phyloP scores from a whole-genome alignment of 2,888 invertebrate species.

The Cantharis lateralis region DNA sequence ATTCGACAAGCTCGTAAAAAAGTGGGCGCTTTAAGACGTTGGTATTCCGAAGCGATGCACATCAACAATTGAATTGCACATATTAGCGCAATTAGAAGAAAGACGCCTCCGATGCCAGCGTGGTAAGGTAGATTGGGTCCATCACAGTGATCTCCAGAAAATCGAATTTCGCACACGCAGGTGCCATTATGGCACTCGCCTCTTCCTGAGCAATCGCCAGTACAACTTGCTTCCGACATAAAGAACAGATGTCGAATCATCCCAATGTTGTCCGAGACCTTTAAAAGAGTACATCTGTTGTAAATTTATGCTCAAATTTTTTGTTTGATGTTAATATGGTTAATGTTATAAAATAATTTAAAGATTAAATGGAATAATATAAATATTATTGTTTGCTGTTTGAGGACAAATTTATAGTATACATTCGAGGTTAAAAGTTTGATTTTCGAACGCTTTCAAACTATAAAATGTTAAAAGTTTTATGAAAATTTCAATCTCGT shows the following conservation, averaged over 20 bases:
- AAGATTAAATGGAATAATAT: background rate
- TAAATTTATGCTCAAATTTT: background rate
- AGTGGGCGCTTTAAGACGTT: slow-evolving; percentile 81
- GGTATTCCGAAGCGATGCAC: slow-evolving; percentile 82
- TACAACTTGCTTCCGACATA: slow-evolving; percentile 62
- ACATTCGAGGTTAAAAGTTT: too few species aligned
- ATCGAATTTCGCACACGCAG: slow-evolving; percentile 88
- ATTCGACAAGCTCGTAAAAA: slow-evolving; percentile 81
- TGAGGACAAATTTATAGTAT: too few species aligned
- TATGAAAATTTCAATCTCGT: too few species aligned
- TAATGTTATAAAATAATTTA: background rate
- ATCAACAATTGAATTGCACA: slow-evolving; percentile 84
- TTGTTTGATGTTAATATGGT: too few species aligned
- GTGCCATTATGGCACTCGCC: slow-evolving; percentile 92
- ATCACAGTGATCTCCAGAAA: slow-evolving; percentile 81
- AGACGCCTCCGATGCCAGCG: slow-evolving; percentile 73
- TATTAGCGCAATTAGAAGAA: slow-evolving; percentile 81
- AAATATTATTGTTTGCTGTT: background rate
- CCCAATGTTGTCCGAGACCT: slow-evolving; percentile 29
- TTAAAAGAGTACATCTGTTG: background rate
- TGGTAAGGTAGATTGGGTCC: slow-evolving; percentile 84
- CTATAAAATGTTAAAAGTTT: too few species aligned
- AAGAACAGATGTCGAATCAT: slow-evolving; percentile 54
- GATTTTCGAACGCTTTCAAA: too few species aligned
- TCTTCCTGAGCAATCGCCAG: slow-evolving; percentile 82